Conservation (phyloP, 2,113 vertebrate genomes). For the Pseudorasbora parva region DNA sequence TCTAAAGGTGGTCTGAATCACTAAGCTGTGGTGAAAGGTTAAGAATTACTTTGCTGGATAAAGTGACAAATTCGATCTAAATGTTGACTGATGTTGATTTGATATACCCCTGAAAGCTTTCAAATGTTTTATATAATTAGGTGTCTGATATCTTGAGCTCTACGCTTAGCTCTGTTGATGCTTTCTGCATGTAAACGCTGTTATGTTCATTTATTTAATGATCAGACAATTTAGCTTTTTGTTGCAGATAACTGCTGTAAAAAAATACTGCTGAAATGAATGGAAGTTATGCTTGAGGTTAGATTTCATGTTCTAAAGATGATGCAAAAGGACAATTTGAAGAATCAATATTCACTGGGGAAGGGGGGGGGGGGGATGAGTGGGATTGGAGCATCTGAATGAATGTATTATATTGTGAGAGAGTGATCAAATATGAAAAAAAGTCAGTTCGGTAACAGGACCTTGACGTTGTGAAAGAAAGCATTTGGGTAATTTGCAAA, state of each 20-base stretch:
- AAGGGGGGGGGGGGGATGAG: too few relatives aligned
- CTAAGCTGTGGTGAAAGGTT: background rate
- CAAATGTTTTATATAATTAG: background rate
- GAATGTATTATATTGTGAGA: slow-evolving; percentile 3
- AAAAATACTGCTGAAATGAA: background rate
- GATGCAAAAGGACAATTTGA: background rate
- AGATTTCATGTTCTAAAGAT: background rate
- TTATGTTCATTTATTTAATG: background rate
- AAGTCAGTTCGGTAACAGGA: slow-evolving; percentile 14
- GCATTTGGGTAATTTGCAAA: slow-evolving; percentile 61
- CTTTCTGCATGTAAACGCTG: background rate
- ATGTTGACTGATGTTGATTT: background rate
- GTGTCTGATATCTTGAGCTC: background rate
- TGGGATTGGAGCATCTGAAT: background rate
- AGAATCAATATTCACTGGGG: slow-evolving; percentile 9
- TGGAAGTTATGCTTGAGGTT: background rate
- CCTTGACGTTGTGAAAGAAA: slow-evolving; percentile 32
- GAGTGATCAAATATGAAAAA: slow-evolving; percentile 14
- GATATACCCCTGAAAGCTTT: background rate
- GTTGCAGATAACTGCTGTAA: background rate
- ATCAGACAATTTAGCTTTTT: background rate
- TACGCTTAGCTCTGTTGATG: background rate
- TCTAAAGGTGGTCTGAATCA: background rate
- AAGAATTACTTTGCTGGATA: background rate
- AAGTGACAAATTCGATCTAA: background rate